phyloP scores from a whole-genome alignment of 2,113 vertebrate species.

The Calidris pugnax region DNA sequence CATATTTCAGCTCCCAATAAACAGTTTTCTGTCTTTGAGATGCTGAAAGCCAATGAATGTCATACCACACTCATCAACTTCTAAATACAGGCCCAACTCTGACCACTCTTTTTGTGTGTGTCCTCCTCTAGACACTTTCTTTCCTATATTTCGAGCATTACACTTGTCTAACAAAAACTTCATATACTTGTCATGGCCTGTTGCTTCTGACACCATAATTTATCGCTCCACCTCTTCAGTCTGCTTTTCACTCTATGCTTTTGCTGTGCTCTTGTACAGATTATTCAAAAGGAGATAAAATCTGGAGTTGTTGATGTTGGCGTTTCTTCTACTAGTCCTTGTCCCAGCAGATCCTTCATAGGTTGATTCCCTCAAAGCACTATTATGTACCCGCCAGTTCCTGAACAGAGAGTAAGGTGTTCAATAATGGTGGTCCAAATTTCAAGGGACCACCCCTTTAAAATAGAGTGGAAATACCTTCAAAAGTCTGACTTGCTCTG shows the following conservation, averaged over 20 bases:
- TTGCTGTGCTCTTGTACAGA: not conserved
- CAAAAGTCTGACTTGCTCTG: not conserved
- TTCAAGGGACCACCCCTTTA: not conserved
- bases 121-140: not conserved
- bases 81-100: not conserved
- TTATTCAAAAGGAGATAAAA: not conserved
- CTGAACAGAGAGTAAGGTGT: not conserved
- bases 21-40: not conserved
- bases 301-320: not conserved
- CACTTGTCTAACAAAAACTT: not conserved
- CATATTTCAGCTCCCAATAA: not conserved
- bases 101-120: not conserved
- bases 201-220: not conserved
- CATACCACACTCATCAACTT: not conserved
- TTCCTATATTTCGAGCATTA: not conserved
- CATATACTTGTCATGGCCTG: not conserved
- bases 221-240: not conserved
- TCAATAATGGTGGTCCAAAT: not conserved
- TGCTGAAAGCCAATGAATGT: not conserved
- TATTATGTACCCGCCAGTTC: not conserved
- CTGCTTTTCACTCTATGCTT: not conserved
- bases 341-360: not conserved
- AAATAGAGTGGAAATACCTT: not conserved
- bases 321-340: not conserved
- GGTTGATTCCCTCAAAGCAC: not conserved